Conservation (phyloP, 2,113 vertebrate genomes). For the Vireo altiloquus region DNA sequence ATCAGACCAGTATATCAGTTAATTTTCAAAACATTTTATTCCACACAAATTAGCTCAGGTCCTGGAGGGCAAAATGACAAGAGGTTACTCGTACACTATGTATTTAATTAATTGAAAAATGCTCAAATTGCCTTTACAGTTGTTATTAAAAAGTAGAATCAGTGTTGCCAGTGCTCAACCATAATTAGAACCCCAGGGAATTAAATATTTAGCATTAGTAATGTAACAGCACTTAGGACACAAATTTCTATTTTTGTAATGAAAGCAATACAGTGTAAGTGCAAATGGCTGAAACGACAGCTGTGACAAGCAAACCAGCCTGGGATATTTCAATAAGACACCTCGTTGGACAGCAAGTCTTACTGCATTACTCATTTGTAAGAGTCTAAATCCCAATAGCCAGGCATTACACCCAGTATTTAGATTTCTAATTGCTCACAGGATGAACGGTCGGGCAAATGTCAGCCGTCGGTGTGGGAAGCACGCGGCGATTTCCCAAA, state of each 20-base stretch:
- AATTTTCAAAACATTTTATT: slow-evolving; percentile 91
- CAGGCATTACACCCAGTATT: slow-evolving; percentile 91
- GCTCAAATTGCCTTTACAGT: slow-evolving; percentile 99
- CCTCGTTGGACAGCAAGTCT: slow-evolving; percentile 89
- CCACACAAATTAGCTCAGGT: slow-evolving; percentile 97
- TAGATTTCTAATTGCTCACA: slow-evolving; percentile 95
- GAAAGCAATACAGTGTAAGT: slow-evolving; percentile 91
- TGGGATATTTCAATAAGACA: slow-evolving; percentile 95
- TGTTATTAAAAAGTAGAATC: slow-evolving; percentile 98
- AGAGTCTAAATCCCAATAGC: slow-evolving; percentile 90
- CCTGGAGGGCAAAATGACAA: slow-evolving; percentile 99
- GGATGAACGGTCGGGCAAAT: slow-evolving; percentile 75
- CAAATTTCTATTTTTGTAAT: slow-evolving; percentile 99
- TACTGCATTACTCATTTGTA: slow-evolving; percentile 88
- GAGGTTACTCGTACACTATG: slow-evolving; percentile 98
- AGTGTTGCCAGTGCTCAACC: slow-evolving; percentile 96
- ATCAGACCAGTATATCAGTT: slow-evolving; percentile 75
- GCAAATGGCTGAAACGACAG: slow-evolving; percentile 91
- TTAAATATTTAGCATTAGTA: slow-evolving; percentile 99
- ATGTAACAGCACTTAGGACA: slow-evolving; percentile 98
- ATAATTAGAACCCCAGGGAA: slow-evolving; percentile 99
- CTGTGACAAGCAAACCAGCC: slow-evolving; percentile 89
- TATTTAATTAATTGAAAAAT: slow-evolving; percentile 99
- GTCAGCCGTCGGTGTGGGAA: slow-evolving; percentile 53
- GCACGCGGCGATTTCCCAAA: slow-evolving; percentile 36